Evolutionary conservation across 2,797 vertebrate species (phyloP).

Genomic region (Diceros bicornis): DNA sequence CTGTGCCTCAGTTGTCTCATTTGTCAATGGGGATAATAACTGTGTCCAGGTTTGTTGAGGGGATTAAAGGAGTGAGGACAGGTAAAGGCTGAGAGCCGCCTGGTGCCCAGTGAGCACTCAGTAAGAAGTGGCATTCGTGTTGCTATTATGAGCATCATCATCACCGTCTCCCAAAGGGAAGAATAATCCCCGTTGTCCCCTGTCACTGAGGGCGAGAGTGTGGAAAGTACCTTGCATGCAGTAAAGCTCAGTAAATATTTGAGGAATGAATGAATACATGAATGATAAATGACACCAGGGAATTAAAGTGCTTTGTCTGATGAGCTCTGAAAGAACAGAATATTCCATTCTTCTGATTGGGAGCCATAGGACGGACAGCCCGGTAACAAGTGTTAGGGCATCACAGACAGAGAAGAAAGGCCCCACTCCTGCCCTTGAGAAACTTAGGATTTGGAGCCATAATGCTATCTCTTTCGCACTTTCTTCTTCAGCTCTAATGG

Average conservation of each 20-base stretch:
- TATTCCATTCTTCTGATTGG: background rate
- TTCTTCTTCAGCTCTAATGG: background rate
- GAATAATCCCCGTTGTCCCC: background rate
- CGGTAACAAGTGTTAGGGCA: background rate
- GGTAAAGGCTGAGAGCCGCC: background rate
- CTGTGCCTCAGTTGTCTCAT: background rate
- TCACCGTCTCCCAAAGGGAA: background rate
- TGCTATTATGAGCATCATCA: background rate
- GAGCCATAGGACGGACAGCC: background rate
- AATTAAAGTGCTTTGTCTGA: slow-evolving; percentile 53
- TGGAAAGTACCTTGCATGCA: slow-evolving; percentile 3
- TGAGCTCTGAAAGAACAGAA: background rate
- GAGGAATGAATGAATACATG: slow-evolving; percentile 69
- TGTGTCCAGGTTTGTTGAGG: background rate
- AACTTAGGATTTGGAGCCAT: background rate
- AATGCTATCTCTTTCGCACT: background rate
- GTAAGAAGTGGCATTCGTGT: background rate
- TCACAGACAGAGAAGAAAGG: background rate
- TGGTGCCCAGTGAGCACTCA: background rate
- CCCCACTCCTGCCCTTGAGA: background rate
- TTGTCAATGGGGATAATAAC: background rate
- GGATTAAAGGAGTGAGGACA: background rate
- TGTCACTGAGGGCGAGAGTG: slow-evolving; percentile 26
- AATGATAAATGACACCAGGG: slow-evolving; percentile 64
- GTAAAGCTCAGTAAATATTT: slow-evolving; percentile 78